phyloP scores from a whole-genome alignment of 1,140 invertebrate genomes.

The Homalodisca vitripennis region DNA sequence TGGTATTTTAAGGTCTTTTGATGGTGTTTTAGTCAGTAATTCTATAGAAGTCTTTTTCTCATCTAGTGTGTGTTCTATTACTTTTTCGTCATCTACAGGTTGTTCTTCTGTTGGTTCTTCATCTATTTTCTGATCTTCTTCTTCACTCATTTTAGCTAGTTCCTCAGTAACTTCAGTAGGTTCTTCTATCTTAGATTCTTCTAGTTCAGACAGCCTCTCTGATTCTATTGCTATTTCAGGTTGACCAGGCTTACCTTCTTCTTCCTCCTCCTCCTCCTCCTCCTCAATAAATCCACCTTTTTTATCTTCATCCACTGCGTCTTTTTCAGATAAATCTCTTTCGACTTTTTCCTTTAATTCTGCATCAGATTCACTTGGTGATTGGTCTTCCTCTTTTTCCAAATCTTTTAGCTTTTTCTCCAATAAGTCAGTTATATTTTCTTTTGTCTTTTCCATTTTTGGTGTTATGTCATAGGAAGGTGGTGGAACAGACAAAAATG shows the following conservation, averaged over 20 bases:
- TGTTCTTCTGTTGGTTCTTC: not conserved
- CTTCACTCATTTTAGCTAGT: not conserved
- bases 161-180: slow-evolving; percentile 4
- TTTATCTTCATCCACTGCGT: not conserved
- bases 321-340: not conserved
- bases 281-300: not conserved
- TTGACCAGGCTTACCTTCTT: not conserved
- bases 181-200: slow-evolving; percentile 12
- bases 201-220: slow-evolving; percentile 8
- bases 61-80: not conserved
- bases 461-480: not conserved
- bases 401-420: not conserved
- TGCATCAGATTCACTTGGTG: too few relatives aligned
- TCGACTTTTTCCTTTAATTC: not conserved
- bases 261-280: not conserved
- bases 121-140: slow-evolving; percentile 1
- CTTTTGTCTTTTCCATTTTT: not conserved
- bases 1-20: too few relatives aligned
- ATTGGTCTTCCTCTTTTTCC: not conserved
- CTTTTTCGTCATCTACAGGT: not conserved
- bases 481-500: too few relatives aligned
- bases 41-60: too few relatives aligned
- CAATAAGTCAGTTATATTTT: not conserved
- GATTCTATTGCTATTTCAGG: slow-evolving; percentile 8
- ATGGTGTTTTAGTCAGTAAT: too few relatives aligned